Base-by-base conservation (phyloP, 1,140 invertebrate genomes). In the Adoxophyes honmai region DNA sequence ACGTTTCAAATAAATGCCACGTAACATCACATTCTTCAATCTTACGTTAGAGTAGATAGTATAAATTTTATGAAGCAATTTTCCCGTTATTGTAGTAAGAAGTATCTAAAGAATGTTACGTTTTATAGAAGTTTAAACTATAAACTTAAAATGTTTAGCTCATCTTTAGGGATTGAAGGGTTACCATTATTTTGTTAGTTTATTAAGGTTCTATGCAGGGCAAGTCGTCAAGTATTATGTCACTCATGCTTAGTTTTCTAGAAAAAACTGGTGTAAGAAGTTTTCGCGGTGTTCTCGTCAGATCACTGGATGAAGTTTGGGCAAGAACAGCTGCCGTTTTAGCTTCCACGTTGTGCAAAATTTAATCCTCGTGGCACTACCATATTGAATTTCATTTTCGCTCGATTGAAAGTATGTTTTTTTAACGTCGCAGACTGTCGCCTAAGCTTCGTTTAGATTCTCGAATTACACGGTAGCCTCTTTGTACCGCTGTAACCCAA, bases 321-420 rank as follows among this genome's bases (percentile, higher is more conserved):
- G 75, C 63, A 80, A n/a, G n/a, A n/a, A 68, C 84, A 85, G 77
- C 84, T 85, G 81, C 72, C 71, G 80, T 77, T 79, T 73, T 48
- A 62, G 70, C 66, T 64, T 70, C 63, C 70, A 77, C 75, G 83
- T 85, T 83, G 81, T 78, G 75, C 80, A 88, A 86, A 86, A 83
- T 83, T 81, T 85, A 86, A 88, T 86, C 79, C 75, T 60, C 77
- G 68, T 79, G 75, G 75, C 79, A 75, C 64, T 78, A 63, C 57
- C 66, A 74, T 88, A 86, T 88, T 81, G 79, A 73, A 73, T 88
- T 86, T 85, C 85, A 75, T 83, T 75, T 69, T 70, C 81, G 73
- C 71, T 84, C 73, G 76, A 82, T 83, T 82, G 76, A 79, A 75
- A 73, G 65, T 74, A 62, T 75, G 71, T 81, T 83, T 85, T 83